Evolutionary conservation across 2,888 invertebrate species (phyloP).

Genomic region (Thera britannica): DNA sequence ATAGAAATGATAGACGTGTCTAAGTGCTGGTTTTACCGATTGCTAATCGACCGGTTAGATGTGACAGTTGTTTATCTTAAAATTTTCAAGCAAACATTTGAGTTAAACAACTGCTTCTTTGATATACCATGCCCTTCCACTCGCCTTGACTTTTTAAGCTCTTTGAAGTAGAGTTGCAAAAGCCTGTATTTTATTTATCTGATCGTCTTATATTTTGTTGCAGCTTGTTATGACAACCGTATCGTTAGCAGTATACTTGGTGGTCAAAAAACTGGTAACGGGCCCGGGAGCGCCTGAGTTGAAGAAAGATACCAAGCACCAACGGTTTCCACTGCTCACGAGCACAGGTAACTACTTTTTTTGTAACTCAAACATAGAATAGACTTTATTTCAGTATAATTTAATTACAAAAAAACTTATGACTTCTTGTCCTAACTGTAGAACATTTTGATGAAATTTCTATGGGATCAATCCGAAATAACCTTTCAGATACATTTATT

Average conservation of each 20-base stretch:
- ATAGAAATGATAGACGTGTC: background rate
- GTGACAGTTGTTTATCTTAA: no score
- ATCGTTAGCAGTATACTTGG: conserved; percentile 63
- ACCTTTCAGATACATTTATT: no score
- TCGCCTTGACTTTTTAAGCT: background rate
- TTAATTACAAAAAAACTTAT: no score
- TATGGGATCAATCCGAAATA: no score
- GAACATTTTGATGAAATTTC: no score
- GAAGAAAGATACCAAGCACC: conserved; percentile 63
- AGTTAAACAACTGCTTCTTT: background rate
- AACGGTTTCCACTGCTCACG: conserved; percentile 67
- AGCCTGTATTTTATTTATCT: background rate
- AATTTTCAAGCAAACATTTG: no score
- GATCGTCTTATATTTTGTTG: conserved; percentile 40
- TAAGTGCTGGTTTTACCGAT: background rate
- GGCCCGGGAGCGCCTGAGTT: conserved; percentile 40
- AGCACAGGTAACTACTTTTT: conserved; percentile 61
- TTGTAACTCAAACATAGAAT: no score
- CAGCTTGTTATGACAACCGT: conserved; percentile 64
- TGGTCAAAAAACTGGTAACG: conserved; percentile 59
- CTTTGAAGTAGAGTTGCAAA: background rate
- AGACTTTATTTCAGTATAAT: no score
- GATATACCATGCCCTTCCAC: background rate
- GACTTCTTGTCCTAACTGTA: no score
- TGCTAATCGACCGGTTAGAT: no score